Evolutionary conservation across 1,140 invertebrate species (phyloP).

Genomic region (Carposina sasakii): DNA sequence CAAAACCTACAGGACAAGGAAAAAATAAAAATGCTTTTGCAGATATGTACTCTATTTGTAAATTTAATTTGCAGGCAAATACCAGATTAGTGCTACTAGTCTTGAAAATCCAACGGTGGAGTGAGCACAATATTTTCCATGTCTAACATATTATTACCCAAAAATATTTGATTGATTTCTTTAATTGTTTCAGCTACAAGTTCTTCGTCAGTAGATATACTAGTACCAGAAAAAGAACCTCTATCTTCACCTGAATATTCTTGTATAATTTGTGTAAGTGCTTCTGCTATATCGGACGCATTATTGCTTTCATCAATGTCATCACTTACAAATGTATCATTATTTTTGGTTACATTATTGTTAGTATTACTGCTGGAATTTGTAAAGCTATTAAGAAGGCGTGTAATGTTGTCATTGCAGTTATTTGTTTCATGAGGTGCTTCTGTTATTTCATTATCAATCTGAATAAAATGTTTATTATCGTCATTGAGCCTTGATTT

Average conservation of each 20-base stretch:
- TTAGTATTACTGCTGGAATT: slow-evolving; percentile 6
- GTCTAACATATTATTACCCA: slow-evolving; percentile 3
- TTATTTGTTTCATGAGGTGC: neutral
- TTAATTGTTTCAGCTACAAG: slow-evolving; percentile 44
- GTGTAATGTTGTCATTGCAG: neutral
- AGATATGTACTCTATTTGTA: too few species aligned
- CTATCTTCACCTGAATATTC: slow-evolving; percentile 20
- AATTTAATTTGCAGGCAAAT: too few species aligned
- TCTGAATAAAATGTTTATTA: neutral
- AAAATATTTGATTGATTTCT: slow-evolving; percentile 42
- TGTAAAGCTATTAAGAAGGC: too few species aligned
- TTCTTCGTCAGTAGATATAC: slow-evolving; percentile 37
- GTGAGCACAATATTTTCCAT: slow-evolving; percentile 43
- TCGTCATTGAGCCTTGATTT: neutral
- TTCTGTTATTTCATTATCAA: slow-evolving; percentile 4
- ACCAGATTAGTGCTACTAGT: too few species aligned
- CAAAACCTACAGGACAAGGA: too few species aligned
- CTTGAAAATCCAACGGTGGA: slow-evolving; percentile 44
- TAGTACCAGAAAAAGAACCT: slow-evolving; percentile 2
- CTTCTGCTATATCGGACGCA: slow-evolving; percentile 40
- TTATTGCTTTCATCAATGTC: slow-evolving; percentile 13
- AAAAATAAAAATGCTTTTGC: too few species aligned
- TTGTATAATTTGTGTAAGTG: slow-evolving; percentile 43
- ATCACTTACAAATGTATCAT: slow-evolving; percentile 8
- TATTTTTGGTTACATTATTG: neutral